Evolutionary conservation across 2,113 vertebrate genomes (phyloP).

Genomic region (Megalops atlanticus): DNA sequence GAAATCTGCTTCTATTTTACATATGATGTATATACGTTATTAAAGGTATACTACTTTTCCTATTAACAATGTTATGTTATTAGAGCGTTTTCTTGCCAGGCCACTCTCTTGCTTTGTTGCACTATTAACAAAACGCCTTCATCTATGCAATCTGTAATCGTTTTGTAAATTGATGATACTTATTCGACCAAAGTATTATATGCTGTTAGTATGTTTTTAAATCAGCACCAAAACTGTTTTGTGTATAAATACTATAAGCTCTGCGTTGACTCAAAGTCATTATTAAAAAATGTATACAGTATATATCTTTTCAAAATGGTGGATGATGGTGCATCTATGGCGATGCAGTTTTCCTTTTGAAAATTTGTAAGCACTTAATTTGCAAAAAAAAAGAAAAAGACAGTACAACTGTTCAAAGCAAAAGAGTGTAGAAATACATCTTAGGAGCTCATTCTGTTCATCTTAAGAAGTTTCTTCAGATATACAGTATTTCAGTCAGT

Average conservation of each 20-base stretch:
- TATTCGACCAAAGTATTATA: constrained; percentile 10
- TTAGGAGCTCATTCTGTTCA: not conserved
- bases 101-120: constrained; percentile 11
- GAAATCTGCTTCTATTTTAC: not conserved
- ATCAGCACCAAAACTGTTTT: constrained; percentile 4
- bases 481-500: not conserved
- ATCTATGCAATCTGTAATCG: constrained; percentile 4
- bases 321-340: not conserved
- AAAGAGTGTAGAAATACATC: not conserved
- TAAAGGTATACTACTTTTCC: not conserved
- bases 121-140: constrained; percentile 6
- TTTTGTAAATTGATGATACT: constrained; percentile 11
- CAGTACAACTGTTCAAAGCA: constrained; percentile 11
- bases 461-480: not conserved
- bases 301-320: not conserved
- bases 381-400: not conserved
- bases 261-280: constrained; percentile 2
- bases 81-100: not conserved
- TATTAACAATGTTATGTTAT: not conserved
- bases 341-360: not conserved
- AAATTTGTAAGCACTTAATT: not conserved
- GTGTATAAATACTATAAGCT: constrained; percentile 11
- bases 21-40: constrained; percentile 3
- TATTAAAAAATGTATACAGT: constrained; percentile 1
- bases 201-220: not conserved